phyloP scores from a whole-genome alignment of 2,888 invertebrate genomes.

The Keiferia lycopersicella region DNA sequence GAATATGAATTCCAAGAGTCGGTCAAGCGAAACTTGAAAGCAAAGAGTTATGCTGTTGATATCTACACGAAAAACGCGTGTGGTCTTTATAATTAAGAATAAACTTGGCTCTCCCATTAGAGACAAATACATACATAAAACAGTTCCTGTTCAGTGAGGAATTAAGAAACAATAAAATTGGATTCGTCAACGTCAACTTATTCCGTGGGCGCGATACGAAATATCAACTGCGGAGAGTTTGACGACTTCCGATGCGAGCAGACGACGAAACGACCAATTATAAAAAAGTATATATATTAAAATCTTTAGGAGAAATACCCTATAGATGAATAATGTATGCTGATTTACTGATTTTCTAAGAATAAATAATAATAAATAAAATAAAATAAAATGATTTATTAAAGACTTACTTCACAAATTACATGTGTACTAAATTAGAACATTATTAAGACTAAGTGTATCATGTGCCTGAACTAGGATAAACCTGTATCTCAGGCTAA shows the following conservation, averaged over 20 bases:
- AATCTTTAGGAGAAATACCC: not conserved
- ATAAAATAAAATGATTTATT: too few relatives aligned
- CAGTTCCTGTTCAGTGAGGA: not conserved
- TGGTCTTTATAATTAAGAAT: not conserved
- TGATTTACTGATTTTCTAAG: too few relatives aligned
- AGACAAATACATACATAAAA: constrained; percentile 10
- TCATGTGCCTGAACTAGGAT: too few relatives aligned
- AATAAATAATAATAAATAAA: too few relatives aligned
- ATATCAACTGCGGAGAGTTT: constrained; percentile 40
- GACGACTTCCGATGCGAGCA: constrained; percentile 42
- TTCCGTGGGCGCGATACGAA: constrained; percentile 36
- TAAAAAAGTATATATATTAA: too few relatives aligned
- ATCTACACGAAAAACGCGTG: not conserved
- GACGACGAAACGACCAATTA: constrained; percentile 16
- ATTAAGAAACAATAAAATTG: constrained; percentile 34
- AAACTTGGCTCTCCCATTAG: not conserved
- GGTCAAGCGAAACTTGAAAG: not conserved
- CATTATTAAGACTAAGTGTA: too few relatives aligned
- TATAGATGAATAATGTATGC: too few relatives aligned
- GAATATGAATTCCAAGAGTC: not conserved
- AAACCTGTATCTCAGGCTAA: too few relatives aligned
- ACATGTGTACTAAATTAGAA: too few relatives aligned
- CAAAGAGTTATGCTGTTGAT: not conserved
- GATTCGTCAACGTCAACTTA: constrained; percentile 40
- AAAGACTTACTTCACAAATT: too few relatives aligned